phyloP scores from a whole-genome alignment of 2,113 vertebrate genomes.

The Cinclus cinclus region DNA sequence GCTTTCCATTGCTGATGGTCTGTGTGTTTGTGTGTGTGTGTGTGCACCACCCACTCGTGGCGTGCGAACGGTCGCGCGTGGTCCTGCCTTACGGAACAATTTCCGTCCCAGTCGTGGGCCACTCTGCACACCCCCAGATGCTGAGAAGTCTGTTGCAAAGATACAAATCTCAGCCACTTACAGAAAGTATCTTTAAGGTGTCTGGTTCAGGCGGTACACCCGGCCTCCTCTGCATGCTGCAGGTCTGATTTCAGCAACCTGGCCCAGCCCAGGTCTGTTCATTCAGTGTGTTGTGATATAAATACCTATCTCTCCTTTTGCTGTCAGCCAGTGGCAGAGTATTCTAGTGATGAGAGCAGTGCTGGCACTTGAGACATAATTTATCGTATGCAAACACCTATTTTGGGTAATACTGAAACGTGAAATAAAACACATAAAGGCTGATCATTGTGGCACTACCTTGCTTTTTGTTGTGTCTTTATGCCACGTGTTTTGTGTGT shows the following conservation, averaged over 20 bases:
- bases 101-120: neutral
- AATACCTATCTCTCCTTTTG: neutral
- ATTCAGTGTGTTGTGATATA: neutral
- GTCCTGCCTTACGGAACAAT: neutral
- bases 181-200: neutral
- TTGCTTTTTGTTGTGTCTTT: constrained; percentile 11
- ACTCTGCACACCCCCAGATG: neutral
- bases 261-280: neutral
- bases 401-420: neutral
- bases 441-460: neutral
- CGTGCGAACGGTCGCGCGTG: accelerated
- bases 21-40: neutral
- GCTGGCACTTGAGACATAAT: neutral
- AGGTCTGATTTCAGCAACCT: neutral
- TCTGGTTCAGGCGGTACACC: neutral
- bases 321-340: neutral
- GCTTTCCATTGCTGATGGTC: constrained; percentile 17
- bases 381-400: neutral
- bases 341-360: neutral
- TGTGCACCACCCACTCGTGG: neutral
- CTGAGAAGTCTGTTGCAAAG: neutral
- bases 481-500: neutral
- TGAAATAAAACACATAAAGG: neutral
- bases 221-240: neutral
- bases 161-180: neutral